Evolutionary conservation across 2,888 invertebrate genomes (phyloP).

Genomic region (Syrista parreyssii): DNA sequence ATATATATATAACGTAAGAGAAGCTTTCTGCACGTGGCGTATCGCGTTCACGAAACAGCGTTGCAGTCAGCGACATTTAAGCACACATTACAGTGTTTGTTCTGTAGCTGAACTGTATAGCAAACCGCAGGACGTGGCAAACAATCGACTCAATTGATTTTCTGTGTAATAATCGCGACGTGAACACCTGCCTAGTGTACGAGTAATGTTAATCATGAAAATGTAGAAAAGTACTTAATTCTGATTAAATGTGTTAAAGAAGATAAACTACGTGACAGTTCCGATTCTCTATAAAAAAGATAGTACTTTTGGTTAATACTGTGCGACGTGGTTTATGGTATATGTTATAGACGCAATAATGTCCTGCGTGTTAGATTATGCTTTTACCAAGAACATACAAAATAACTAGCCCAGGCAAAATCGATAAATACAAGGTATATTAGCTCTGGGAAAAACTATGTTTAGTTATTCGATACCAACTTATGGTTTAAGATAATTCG

Average conservation of each 20-base stretch:
- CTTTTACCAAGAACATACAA: not conserved
- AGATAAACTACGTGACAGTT: not conserved
- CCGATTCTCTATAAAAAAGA: not conserved
- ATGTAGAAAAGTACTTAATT: not conserved
- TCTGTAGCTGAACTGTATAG: not conserved
- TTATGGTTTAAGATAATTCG: not conserved
- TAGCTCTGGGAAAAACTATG: not conserved
- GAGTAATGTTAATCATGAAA: not conserved
- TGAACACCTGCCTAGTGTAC: not conserved
- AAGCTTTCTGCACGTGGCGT: not conserved
- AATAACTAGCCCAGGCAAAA: not conserved
- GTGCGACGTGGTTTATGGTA: not conserved
- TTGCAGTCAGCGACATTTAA: not conserved
- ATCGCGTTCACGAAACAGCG: not conserved
- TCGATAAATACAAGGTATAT: not conserved
- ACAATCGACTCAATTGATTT: not conserved
- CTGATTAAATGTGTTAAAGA: not conserved
- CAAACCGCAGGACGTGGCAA: not conserved
- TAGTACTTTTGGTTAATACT: not conserved
- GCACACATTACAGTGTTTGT: not conserved
- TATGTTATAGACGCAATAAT: not conserved
- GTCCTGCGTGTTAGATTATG: not conserved
- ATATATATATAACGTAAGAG: not conserved
- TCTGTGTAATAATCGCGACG: not conserved
- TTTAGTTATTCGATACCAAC: not conserved